phyloP scores from a whole-genome alignment of 2,113 vertebrate genomes.

The Phaethon lepturus region DNA sequence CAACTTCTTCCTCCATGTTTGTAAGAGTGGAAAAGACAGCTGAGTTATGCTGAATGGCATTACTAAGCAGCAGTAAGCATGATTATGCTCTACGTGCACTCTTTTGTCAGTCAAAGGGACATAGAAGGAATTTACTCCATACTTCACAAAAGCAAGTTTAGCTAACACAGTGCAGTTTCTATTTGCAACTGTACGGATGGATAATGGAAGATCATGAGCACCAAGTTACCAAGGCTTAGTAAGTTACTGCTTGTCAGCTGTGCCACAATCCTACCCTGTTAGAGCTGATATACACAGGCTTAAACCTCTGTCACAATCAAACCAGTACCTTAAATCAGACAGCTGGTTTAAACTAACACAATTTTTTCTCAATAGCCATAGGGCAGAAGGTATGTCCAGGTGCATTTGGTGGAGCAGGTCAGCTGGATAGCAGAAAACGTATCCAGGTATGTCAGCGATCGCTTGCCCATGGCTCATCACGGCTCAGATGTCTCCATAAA shows the following conservation, averaged over 20 bases:
- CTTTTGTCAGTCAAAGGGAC: neutral
- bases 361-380: neutral
- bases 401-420: fast-evolving
- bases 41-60: neutral
- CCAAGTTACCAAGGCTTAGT: neutral
- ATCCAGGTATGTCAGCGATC: fast-evolving
- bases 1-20: neutral
- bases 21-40: neutral
- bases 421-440: neutral
- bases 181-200: neutral
- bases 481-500: neutral
- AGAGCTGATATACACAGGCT: neutral
- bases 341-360: neutral
- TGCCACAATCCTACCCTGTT: neutral
- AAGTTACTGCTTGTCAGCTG: neutral
- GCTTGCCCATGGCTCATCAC: neutral
- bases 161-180: neutral
- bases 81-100: fast-evolving
- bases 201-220: neutral
- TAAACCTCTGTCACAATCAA: neutral
- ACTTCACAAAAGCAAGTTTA: neutral
- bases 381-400: neutral
- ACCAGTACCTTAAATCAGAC: neutral
- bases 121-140: neutral
- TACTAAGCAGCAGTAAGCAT: neutral